These are phyloP conservation scores for Apocheima hispidaria DNA, from an alignment of 2,888 invertebrate species.

Conservation along the genomic window DNA sequence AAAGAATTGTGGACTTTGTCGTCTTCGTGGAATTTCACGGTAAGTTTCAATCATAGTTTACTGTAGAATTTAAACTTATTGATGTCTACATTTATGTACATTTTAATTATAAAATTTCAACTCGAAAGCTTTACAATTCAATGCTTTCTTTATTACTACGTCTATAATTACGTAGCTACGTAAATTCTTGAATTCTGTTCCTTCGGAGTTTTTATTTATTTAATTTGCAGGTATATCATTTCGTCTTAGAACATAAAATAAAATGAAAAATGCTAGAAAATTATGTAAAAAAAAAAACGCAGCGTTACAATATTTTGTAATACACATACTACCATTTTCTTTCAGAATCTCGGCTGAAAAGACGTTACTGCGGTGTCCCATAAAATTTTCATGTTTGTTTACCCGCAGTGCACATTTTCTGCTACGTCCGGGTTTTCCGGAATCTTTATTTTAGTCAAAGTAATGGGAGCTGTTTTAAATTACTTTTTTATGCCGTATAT, in stretches of 20 bases:
- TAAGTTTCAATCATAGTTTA: slow-evolving; percentile 32
- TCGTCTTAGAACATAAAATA: too few relatives aligned
- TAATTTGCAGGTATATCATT: too few relatives aligned
- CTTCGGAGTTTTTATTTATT: too few relatives aligned
- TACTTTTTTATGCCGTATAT: slow-evolving; percentile 21
- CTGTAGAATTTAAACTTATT: too few relatives aligned
- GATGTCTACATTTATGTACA: too few relatives aligned
- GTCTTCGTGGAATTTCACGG: slow-evolving; percentile 28
- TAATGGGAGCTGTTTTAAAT: slow-evolving; percentile 25
- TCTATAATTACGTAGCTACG: too few relatives aligned
- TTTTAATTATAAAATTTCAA: too few relatives aligned
- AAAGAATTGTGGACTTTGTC: slow-evolving; percentile 30
- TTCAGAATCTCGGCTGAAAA: not conserved
- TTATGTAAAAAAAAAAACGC: not conserved
- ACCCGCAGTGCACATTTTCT: slow-evolving; percentile 34
- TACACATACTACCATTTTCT: not conserved
- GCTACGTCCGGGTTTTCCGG: slow-evolving; percentile 21
- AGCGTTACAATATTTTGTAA: not conserved
- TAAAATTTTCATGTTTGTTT: slow-evolving; percentile 31
- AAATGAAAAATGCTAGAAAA: not conserved
- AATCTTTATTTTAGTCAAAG: slow-evolving; percentile 26
- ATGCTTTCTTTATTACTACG: too few relatives aligned
- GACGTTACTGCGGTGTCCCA: slow-evolving; percentile 15
- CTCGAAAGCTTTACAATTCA: too few relatives aligned
- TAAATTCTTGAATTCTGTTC: too few relatives aligned